These are phyloP conservation scores for Lasioglossum morio DNA, from an alignment of 2,888 invertebrate species.

Conservation along the genomic window DNA sequence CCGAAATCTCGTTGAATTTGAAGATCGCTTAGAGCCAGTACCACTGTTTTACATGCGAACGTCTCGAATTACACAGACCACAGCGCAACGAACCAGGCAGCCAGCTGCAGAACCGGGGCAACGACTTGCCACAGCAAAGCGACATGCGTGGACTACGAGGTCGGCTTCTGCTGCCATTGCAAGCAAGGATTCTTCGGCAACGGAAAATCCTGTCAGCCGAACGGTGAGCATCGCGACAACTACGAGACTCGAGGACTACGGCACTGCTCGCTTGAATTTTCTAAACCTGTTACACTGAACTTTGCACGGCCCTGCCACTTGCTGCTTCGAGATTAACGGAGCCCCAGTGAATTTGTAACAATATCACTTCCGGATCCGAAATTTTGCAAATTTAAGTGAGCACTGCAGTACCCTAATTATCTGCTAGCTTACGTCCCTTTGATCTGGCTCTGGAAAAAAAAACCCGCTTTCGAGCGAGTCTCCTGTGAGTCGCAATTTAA, in stretches of 20 bases:
- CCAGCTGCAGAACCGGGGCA: conserved; percentile 88
- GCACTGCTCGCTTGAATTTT: not conserved
- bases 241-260: not conserved
- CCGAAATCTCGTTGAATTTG: not conserved
- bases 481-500: conserved; percentile 2
- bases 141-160: conserved; percentile 91
- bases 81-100: conserved; percentile 48
- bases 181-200: conserved; percentile 95
- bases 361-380: not conserved
- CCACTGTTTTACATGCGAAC: not conserved
- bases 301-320: not conserved
- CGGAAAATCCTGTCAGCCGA: conserved; percentile 94
- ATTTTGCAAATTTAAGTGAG: not conserved
- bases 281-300: not conserved
- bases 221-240: conserved; percentile 85
- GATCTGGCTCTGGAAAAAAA: conserved; percentile 32
- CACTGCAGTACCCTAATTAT: conserved; percentile 20
- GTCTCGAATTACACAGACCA: conserved; percentile 46
- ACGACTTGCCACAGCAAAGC: conserved; percentile 93
- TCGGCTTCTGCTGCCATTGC: conserved; percentile 96
- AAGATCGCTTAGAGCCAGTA: too few species aligned
- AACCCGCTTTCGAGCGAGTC: not conserved
- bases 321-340: not conserved
- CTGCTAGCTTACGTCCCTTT: conserved; percentile 12
- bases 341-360: not conserved